These are phyloP conservation scores for Brachypteracias leptosomus DNA, from an alignment of 2,113 vertebrate species.

Conservation along the genomic window DNA sequence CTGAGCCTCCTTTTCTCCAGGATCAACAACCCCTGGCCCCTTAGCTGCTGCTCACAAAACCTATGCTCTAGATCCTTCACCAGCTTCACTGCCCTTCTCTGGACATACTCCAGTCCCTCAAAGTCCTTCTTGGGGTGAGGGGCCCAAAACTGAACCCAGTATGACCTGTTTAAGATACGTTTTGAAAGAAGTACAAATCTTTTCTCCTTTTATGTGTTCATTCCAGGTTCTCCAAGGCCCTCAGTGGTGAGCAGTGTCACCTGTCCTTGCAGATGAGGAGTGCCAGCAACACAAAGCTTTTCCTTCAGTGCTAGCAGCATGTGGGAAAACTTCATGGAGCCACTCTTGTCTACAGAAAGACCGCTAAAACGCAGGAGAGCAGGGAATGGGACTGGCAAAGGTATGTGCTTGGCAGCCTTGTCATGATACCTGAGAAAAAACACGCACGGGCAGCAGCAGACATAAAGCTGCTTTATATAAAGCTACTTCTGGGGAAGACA, in stretches of 20 bases:
- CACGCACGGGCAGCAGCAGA: background rate
- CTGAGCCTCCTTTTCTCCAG: background rate
- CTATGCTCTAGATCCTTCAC: background rate
- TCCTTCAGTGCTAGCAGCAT: background rate
- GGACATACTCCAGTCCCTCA: background rate
- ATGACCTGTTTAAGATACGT: background rate
- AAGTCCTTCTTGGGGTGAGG: background rate
- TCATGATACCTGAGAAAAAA: background rate
- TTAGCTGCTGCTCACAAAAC: background rate
- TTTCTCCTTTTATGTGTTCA: background rate
- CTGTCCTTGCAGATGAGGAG: background rate
- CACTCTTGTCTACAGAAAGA: background rate
- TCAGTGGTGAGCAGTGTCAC: background rate
- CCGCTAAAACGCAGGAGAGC: background rate
- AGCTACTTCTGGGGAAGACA: background rate
- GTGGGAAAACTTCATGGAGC: background rate
- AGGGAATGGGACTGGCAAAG: background rate
- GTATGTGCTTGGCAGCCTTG: background rate
- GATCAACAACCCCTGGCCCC: background rate
- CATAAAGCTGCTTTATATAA: background rate
- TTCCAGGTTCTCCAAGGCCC: background rate
- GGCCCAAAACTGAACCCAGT: background rate
- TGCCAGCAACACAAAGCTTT: background rate
- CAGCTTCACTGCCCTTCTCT: background rate
- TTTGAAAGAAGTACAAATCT: background rate